Conservation (phyloP, 2,888 invertebrate genomes). For the Ochropacha duplaris region DNA sequence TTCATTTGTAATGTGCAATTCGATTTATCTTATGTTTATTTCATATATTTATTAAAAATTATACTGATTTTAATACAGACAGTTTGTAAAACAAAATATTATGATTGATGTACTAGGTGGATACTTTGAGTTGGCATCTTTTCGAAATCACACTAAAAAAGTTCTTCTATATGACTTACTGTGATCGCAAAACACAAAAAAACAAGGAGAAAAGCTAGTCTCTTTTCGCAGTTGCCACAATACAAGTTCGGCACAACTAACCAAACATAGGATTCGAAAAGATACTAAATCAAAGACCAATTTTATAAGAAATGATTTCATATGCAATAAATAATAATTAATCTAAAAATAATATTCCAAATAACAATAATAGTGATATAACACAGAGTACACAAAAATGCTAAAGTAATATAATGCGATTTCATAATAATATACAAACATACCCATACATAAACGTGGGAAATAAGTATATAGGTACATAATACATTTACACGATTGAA, state of each 20-base stretch:
- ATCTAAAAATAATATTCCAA: slow-evolving; percentile 39
- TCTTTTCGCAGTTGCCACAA: too few species aligned
- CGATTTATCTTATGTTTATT: not conserved
- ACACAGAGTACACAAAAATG: slow-evolving; percentile 19
- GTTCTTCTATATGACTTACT: too few species aligned
- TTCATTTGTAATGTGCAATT: not conserved
- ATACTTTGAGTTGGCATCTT: too few species aligned
- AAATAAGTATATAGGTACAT: not conserved
- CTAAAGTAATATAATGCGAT: not conserved
- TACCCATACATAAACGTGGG: not conserved
- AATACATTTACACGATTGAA: not conserved
- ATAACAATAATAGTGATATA: slow-evolving; percentile 29
- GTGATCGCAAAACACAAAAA: too few species aligned
- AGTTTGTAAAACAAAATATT: not conserved
- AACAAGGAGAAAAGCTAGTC: too few species aligned
- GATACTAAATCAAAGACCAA: too few species aligned
- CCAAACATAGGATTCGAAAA: too few species aligned
- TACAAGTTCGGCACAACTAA: too few species aligned
- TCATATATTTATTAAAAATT: not conserved
- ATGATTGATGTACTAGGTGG: too few species aligned
- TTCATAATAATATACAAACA: slow-evolving; percentile 6
- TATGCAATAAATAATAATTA: slow-evolving; percentile 31
- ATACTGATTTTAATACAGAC: not conserved
- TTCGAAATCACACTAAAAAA: too few species aligned
- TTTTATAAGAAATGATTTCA: not conserved